Evolutionary conservation across 2,797 vertebrate species (phyloP).

Genomic region (Helostoma temminkii): DNA sequence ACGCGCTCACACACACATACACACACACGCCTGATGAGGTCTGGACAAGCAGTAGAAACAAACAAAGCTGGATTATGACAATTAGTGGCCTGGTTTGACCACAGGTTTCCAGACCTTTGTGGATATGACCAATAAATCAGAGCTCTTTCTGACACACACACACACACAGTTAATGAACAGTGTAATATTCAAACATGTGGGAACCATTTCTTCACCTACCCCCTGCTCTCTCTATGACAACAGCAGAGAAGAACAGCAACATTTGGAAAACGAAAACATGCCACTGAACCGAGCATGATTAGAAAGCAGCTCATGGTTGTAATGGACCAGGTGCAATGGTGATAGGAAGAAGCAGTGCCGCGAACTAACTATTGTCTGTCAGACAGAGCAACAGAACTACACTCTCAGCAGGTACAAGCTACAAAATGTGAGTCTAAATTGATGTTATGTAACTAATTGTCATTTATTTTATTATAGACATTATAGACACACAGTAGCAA

Average conservation of each 20-base stretch:
- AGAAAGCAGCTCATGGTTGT: constrained; percentile 29
- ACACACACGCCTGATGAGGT: constrained; percentile 34
- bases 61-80: constrained; percentile 73
- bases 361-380: constrained; percentile 19
- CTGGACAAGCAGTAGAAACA: constrained; percentile 68
- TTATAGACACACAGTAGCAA: too few species aligned
- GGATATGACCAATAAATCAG: constrained; percentile 72
- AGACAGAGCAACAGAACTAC: background rate
- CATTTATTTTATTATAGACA: too few species aligned
- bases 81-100: constrained; percentile 66
- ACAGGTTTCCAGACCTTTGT: constrained; percentile 62
- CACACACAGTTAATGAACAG: constrained; percentile 61
- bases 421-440: background rate
- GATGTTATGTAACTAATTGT: too few species aligned
- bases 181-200: constrained; percentile 79
- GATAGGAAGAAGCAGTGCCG: constrained; percentile 19
- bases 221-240: constrained; percentile 72
- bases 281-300: constrained; percentile 50
- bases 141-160: constrained; percentile 22
- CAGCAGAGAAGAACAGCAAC: constrained; percentile 68
- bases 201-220: constrained; percentile 72
- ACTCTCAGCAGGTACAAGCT: background rate
- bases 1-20: constrained; percentile 20
- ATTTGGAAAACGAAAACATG: constrained; percentile 57
- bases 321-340: constrained; percentile 42